These are phyloP conservation scores for Lepas anatifera DNA, from an alignment of 2,888 invertebrate genomes.

Conservation along the genomic window DNA sequence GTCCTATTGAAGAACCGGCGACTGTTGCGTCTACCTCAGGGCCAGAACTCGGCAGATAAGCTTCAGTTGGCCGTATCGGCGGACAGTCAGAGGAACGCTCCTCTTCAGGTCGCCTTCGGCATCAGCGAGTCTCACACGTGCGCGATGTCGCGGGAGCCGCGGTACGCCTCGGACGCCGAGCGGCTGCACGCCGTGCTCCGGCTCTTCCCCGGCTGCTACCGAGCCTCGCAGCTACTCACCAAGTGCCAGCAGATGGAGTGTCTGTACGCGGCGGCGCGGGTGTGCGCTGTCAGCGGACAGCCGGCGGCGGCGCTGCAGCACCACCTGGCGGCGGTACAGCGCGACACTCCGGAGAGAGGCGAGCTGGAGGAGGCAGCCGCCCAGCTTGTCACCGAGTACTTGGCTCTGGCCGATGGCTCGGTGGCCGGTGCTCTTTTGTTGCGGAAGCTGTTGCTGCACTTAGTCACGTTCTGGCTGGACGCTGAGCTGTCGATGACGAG, in stretches of 20 bases:
- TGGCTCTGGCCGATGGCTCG: not conserved
- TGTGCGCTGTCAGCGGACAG: not conserved
- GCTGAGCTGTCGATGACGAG: not conserved
- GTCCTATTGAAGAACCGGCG: slow-evolving; percentile 47
- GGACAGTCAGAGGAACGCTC: not conserved
- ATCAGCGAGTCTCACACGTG: not conserved
- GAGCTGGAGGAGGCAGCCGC: not conserved
- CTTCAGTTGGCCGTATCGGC: not conserved
- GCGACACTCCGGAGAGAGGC: not conserved
- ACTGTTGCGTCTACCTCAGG: slow-evolving; percentile 4
- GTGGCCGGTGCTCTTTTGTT: not conserved
- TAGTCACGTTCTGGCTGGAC: slow-evolving; percentile 4
- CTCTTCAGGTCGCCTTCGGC: not conserved
- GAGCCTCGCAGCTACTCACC: not conserved
- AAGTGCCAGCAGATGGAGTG: not conserved
- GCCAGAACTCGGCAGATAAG: not conserved
- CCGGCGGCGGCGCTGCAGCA: not conserved
- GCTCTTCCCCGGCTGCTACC: not conserved
- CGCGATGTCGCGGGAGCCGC: not conserved
- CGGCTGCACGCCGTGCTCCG: not conserved
- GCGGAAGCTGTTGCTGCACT: not conserved
- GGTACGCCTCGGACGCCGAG: not conserved
- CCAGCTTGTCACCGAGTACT: not conserved
- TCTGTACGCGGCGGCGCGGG: slow-evolving; percentile 7
- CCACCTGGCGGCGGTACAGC: not conserved